Conservation (phyloP, 2,113 vertebrate species). For the Ancistrus triradiatus region DNA sequence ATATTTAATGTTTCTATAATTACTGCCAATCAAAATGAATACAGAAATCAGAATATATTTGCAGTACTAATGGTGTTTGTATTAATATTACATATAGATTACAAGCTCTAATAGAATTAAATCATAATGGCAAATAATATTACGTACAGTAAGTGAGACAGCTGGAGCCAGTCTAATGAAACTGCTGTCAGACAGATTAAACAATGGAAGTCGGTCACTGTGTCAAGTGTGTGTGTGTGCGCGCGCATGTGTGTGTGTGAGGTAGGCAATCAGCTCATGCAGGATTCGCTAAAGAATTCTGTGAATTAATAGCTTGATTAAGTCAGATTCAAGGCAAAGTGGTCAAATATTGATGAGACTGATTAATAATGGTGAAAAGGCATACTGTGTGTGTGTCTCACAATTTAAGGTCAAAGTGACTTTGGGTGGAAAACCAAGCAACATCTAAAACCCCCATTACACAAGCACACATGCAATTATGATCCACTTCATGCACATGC, state of each 20-base stretch:
- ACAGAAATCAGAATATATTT: too few relatives aligned
- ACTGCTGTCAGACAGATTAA: constrained; percentile 35
- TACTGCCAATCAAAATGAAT: too few relatives aligned
- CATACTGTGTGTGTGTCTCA: constrained; percentile 9
- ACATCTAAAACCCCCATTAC: constrained; percentile 10
- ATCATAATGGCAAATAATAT: neutral
- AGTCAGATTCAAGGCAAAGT: constrained; percentile 42
- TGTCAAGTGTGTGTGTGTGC: constrained; percentile 30
- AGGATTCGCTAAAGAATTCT: constrained; percentile 62
- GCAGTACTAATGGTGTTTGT: too few relatives aligned
- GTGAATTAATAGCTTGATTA: constrained; percentile 66
- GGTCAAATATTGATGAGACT: constrained; percentile 68
- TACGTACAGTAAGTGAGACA: constrained; percentile 5
- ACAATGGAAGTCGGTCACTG: constrained; percentile 31
- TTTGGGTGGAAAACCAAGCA: constrained; percentile 55
- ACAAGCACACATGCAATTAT: constrained; percentile 5
- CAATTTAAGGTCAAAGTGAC: constrained; percentile 65
- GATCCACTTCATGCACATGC: constrained; percentile 9
- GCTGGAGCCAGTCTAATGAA: constrained; percentile 24
- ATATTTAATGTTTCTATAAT: too few relatives aligned
- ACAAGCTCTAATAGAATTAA: neutral
- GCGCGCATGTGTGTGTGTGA: constrained; percentile 8
- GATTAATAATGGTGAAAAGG: constrained; percentile 9
- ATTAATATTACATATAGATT: too few relatives aligned
- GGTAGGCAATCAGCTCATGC: constrained; percentile 50